Evolutionary conservation across 2,888 invertebrate species (phyloP).

Genomic region (Andricus curvator): DNA sequence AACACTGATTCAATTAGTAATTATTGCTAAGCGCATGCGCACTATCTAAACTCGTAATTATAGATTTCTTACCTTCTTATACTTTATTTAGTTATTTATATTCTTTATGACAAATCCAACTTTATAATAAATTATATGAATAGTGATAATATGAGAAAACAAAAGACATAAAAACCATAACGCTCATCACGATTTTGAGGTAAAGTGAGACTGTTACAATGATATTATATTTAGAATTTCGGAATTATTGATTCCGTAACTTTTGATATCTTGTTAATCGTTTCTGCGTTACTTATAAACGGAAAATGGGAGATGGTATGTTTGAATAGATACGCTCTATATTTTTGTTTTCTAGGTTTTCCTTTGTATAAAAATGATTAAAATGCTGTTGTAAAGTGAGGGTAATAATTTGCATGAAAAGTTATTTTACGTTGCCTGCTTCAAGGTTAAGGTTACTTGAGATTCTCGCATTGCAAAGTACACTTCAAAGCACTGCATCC

Average conservation of each 20-base stretch:
- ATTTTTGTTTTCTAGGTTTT: not conserved
- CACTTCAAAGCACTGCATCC: slow-evolving; percentile 2
- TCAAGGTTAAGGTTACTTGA: slow-evolving; percentile 22
- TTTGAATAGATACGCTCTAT: not conserved
- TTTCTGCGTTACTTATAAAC: no score
- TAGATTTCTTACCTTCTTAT: no score
- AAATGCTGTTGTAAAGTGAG: not conserved
- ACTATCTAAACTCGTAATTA: no score
- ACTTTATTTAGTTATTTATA: no score
- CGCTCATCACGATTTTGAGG: no score
- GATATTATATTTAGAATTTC: not conserved
- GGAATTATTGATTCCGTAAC: not conserved
- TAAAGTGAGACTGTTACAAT: no score
- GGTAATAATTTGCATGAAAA: slow-evolving; percentile 14
- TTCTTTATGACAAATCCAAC: no score
- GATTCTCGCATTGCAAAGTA: slow-evolving; percentile 20
- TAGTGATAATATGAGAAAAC: no score
- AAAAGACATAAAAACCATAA: no score
- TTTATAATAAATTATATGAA: no score
- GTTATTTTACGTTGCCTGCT: slow-evolving; percentile 11
- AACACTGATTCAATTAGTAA: no score
- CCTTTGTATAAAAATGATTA: not conserved
- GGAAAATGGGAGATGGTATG: not conserved
- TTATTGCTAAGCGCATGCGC: no score
- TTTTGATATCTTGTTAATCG: not conserved